These are phyloP conservation scores for Condylura cristata DNA, from an alignment of 2,113 vertebrate species.

Conservation along the genomic window DNA sequence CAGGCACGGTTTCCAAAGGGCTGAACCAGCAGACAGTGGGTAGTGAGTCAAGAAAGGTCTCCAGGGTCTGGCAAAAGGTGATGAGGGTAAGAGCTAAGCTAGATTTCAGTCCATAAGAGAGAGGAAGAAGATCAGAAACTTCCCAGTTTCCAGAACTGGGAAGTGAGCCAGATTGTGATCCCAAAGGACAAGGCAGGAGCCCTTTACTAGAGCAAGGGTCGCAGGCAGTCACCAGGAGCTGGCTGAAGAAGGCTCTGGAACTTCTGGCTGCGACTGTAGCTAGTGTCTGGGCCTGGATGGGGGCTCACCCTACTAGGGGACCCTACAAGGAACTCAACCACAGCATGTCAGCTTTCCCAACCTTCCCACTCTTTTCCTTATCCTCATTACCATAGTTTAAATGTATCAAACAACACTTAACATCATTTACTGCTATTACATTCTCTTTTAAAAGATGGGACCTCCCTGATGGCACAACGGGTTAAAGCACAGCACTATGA, in stretches of 20 bases:
- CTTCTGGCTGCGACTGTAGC: not conserved
- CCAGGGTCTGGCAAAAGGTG: not conserved
- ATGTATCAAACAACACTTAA: not conserved
- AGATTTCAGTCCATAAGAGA: not conserved
- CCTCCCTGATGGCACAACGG: too few relatives aligned
- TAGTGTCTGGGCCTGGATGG: not conserved
- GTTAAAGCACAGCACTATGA: too few relatives aligned
- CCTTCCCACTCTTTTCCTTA: not conserved
- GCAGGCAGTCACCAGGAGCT: not conserved
- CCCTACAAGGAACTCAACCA: not conserved
- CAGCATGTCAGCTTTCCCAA: not conserved
- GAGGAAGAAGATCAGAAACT: not conserved
- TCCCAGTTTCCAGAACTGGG: not conserved
- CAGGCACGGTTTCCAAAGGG: not conserved
- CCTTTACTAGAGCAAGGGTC: not conserved
- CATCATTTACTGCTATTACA: not conserved
- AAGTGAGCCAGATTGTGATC: not conserved
- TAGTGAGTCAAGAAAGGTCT: not conserved
- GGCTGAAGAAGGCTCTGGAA: not conserved
- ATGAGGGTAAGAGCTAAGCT: not conserved
- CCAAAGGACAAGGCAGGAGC: not conserved
- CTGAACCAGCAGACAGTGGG: not conserved
- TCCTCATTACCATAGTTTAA: not conserved
- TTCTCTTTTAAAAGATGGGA: slow-evolving; percentile 1
- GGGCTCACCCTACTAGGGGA: not conserved